Percentiles rank a stretch among this genome's conserved stretches.
phyloP scores from a whole-genome alignment of 1,140 invertebrate species.

The Papilio polyxenes region DNA sequence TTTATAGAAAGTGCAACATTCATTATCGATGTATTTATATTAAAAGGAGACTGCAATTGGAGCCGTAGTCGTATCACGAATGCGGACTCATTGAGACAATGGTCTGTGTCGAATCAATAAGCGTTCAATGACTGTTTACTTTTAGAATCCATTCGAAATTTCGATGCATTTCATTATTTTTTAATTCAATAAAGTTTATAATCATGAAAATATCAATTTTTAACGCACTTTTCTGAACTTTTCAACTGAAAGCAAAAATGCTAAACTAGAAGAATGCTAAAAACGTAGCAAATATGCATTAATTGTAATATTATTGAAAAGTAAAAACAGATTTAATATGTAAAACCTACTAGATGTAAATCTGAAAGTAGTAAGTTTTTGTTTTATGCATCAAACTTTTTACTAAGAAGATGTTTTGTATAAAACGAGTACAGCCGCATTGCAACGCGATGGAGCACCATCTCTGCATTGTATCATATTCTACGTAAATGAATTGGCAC shows the following conservation, averaged over 20 bases:
- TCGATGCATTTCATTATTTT: neutral
- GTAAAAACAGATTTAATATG: neutral
- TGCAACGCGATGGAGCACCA: constrained; percentile 20
- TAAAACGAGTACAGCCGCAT: constrained; percentile 1
- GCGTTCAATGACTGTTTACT: neutral
- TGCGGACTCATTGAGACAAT: constrained; percentile 15
- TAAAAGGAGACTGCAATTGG: neutral
- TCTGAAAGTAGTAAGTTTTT: neutral
- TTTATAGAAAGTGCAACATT: neutral
- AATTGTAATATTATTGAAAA: neutral
- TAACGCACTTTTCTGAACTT: neutral
- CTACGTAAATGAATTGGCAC: constrained; percentile 26
- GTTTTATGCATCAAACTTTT: constrained; percentile 15
- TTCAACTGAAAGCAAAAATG: neutral
- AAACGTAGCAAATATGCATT: neutral
- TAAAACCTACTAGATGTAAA: neutral
- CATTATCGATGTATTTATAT: neutral
- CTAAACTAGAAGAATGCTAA: neutral
- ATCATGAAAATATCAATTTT: neutral
- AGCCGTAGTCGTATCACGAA: neutral
- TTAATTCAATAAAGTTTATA: neutral
- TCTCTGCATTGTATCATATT: constrained; percentile 18
- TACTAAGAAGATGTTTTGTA: constrained; percentile 10
- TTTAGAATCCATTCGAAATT: neutral
- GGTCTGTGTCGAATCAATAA: neutral